Evolutionary conservation across 2,797 vertebrate species (phyloP), one percentile per base, ranked within the genome.

Genomic region (Sebastes baramenuke): DNA sequence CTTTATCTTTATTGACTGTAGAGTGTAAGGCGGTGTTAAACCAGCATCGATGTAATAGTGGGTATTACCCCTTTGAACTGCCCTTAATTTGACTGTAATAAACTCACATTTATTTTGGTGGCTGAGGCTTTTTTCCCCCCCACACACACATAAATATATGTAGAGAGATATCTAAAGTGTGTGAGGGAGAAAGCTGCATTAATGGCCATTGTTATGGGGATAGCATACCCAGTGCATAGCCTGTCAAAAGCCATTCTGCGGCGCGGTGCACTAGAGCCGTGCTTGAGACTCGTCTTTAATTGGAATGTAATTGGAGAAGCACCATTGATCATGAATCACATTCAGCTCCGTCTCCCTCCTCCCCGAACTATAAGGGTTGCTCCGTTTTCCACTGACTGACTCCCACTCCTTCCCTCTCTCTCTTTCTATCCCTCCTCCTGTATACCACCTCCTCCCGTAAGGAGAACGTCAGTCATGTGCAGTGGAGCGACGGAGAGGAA

Each of bases 401-500:
- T 65, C 32, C 55, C 55, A n/a, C 13, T 80, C 56, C 67, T 67
- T 79, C 82, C 20, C n/a, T 62, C 67, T 74, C 52, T 74, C 52
- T 67, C 25, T 12, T 14, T 13, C 13, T 46, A 46, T 46, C 68
- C 72, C 62, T 30, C 65, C 69, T 25, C 65, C 74, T 42, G 58
- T 66, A 54, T 13, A 22, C 79, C 72, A 67, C 83, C 68, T 64
- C 52, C 88, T 85, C 87, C 90, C 90, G 58, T 91, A 87, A 89
- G 90, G 87, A 91, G 92, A 82, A 87, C 79, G 93, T 93, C 95
- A 93, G 91, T 95, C 94, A 93, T 95, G 94, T 95, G 94, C 94
- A 94, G 85, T 84, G 91, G 88, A 92, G 94, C 92, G 88, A 66
- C 42, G 80, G 93, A 70, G 85, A 93, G 89, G 91, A 95, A 95